Percentiles rank a stretch among this genome's conserved stretches.
phyloP scores from a whole-genome alignment of 64 coral and sea anemone genomes.

The Orbicella faveolata region DNA sequence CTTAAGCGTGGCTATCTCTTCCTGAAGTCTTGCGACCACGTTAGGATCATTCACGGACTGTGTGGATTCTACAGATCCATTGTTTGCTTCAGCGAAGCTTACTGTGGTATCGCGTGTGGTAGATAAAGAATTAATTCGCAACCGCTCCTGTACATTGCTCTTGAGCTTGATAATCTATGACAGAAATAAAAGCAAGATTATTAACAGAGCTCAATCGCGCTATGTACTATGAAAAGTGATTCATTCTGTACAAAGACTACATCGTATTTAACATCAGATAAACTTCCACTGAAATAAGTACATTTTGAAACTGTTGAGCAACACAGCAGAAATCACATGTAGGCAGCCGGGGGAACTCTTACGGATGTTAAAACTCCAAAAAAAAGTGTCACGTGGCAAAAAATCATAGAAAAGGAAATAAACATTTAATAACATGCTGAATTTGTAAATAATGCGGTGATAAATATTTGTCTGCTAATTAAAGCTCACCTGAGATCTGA shows the following conservation, averaged over 20 bases:
- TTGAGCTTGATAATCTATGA: conserved; percentile 49
- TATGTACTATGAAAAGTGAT: background rate
- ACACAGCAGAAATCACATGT: too few species aligned
- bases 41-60: conserved; percentile 2
- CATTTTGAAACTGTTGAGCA: too few species aligned
- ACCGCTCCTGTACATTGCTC: conserved; percentile 27
- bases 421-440: too few species aligned
- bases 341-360: too few species aligned
- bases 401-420: too few species aligned
- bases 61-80: background rate
- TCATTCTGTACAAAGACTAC: background rate
- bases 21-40: conserved; percentile 42
- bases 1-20: conserved; percentile 59
- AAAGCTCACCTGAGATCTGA: too few species aligned
- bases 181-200: background rate
- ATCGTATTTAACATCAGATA: too few species aligned
- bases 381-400: too few species aligned
- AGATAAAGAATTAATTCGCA: conserved; percentile 31
- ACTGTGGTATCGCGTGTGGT: background rate
- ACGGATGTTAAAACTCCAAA: too few species aligned
- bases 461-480: too few species aligned
- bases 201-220: background rate
- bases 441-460: too few species aligned
- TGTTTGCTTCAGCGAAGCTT: conserved; percentile 1
- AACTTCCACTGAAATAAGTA: too few species aligned